Conservation (phyloP, 2,888 invertebrate genomes). For the Boloria selene region DNA sequence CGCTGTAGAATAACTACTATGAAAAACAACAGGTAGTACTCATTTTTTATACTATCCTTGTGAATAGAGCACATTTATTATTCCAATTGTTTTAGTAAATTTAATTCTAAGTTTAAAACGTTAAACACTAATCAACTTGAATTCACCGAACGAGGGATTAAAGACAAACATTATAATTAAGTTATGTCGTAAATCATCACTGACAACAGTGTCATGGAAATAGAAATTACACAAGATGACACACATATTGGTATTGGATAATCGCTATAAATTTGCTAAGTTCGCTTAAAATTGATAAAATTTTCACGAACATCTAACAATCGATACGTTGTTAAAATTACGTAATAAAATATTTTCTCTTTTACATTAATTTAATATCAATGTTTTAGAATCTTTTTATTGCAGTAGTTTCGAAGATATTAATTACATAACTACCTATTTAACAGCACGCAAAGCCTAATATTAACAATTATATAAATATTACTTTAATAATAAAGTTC, state of each 20-base stretch:
- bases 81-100: slow-evolving; percentile 9
- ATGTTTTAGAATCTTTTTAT: slow-evolving; percentile 39
- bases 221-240: slow-evolving; percentile 13
- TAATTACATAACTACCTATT: slow-evolving; percentile 27
- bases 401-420: slow-evolving; percentile 36
- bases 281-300: slow-evolving; percentile 49
- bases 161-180: neutral
- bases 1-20: slow-evolving; percentile 11
- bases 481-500: slow-evolving; percentile 16
- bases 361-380: slow-evolving; percentile 44
- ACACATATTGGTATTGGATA: slow-evolving; percentile 14
- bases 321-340: slow-evolving; percentile 58
- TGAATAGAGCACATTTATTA: slow-evolving; percentile 15
- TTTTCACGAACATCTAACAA: slow-evolving; percentile 59
- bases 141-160: neutral
- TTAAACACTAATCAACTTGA: neutral
- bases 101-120: neutral
- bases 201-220: slow-evolving; percentile 1
- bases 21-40: slow-evolving; percentile 25
- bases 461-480: slow-evolving; percentile 19
- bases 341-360: slow-evolving; percentile 64
- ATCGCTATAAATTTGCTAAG: slow-evolving; percentile 22
- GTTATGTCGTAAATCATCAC: neutral
- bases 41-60: slow-evolving; percentile 6
- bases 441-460: slow-evolving; percentile 33